Evolutionary conservation across 2,797 vertebrate genomes (phyloP), one percentile per base, ranked within the genome.

Genomic region (Erpetoichthys calabaricus): DNA sequence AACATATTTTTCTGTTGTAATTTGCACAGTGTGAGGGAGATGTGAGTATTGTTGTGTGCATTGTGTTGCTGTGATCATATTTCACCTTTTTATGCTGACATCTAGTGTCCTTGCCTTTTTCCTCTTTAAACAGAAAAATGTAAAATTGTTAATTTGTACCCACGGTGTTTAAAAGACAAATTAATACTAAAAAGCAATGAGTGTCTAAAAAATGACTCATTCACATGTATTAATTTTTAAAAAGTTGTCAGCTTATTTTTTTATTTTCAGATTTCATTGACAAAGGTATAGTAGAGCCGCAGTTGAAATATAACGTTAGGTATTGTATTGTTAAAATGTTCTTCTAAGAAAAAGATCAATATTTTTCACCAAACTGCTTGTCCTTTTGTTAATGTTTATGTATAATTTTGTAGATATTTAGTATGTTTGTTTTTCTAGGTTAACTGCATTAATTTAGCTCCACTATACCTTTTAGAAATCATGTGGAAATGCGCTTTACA

Each of bases 11-110:
- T 88, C 76, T 88, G 81, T 81, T 83, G 76, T 83, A 63, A 84
- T 80, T 72, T 83, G 86, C 88, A 80, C 91, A 96, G 92, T 92
- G 87, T 83, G 91, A 94, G 83, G 92, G 88, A 78, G 92, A 93
- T 87, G 94, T 97, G 86, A 97, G 94, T 96, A 97, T 91, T 64
- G 56, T 72, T 78, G 70, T 70, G 62, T 67, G 73, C 61, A 69
- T 74, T 70, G 61, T 52, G 72, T 59, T 62, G 53, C 50, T 80
- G 82, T 80, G 43, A 45, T 61, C 49, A 62, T 53, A 44, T 9
- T 59, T 54, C 60, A 49, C 57, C 5, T 7, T 60, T 56, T 42
- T 45, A 8, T 72, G 79, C 82, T 55, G 8, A 61, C 50, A 3
- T 57, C 56, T 43, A 25, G 25, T 25, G 25, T 25, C 25, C 25